These are phyloP conservation scores for Bellardia pandia DNA, from an alignment of 2,888 invertebrate genomes.

Conservation along the genomic window DNA sequence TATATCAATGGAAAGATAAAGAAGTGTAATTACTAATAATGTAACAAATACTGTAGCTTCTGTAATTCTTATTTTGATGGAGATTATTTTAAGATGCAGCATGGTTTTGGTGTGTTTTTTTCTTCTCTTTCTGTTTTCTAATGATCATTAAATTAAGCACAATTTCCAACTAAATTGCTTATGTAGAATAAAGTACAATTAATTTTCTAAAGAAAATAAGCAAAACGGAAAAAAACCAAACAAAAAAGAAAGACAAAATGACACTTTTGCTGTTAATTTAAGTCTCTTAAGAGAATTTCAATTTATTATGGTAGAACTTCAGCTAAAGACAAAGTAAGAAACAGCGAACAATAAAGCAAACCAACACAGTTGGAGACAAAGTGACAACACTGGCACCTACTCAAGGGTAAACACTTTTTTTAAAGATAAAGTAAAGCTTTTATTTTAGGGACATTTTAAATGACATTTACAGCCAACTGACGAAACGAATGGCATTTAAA, in stretches of 20 bases:
- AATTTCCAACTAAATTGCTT: neutral
- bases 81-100: no score
- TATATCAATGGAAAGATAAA: no score
- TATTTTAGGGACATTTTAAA: neutral
- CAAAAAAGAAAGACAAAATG: conserved; percentile 1
- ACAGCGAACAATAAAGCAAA: neutral
- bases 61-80: no score
- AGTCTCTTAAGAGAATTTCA: conserved; percentile 61
- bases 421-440: neutral
- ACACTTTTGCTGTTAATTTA: conserved; percentile 43
- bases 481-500: neutral
- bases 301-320: conserved; percentile 14
- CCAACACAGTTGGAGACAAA: conserved; percentile 23
- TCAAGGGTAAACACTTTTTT: conserved; percentile 25
- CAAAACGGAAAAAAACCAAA: neutral
- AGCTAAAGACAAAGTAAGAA: neutral
- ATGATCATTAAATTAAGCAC: neutral
- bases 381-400: conserved; percentile 22
- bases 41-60: no score
- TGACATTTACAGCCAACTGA: conserved; percentile 11
- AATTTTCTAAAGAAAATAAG: neutral
- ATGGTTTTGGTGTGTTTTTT: no score
- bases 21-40: no score
- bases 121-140: neutral
- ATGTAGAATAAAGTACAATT: neutral